Base-by-base conservation (phyloP, 2,888 invertebrate species). In the Calameuta pallipes region DNA sequence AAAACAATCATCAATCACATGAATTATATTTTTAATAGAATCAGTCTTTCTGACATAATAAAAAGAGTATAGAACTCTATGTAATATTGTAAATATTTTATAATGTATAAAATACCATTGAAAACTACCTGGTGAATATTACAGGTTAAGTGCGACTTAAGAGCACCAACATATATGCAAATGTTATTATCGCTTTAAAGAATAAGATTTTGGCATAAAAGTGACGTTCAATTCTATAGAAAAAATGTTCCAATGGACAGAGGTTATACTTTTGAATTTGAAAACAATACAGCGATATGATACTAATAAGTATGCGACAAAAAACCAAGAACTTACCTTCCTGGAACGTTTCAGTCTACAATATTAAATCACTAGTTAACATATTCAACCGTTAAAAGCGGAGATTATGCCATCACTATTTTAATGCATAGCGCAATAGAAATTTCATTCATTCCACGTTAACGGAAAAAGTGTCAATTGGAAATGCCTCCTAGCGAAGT, bases 391-490 rank as follows among this genome's bases (percentile, higher is more conserved):
- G 31, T 75, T n/a, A 68, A 75, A 37, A 30, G 68, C 33, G 30
- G 33, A n/a, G 37, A 75, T 75, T 75, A 75, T 37, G 68, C 75
- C 75, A 75, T 75, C 75, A 75, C 75, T 75, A 75, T 75, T 75
- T 75, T 74, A 74, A 74, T 30, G 37, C 71, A 33, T 71, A 71
- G 70, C 76, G 77, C 81, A 34, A 78, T 73, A 77, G 73, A 80
- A 80, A 80, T 73, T 76, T 80, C 73, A 56, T 71, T 80, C 73
- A 13, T 74, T 80, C 74, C 23, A 78, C 70, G 76, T 78, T 78
- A 81, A 78, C 81, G 83, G 81, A 84, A 80, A 77, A 84, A 80
- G 80, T 84, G 85, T 82, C 84, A 85, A 85, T 76, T 81, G 75
- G 74, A 76, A 56, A 23, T 56, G 23, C 56, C 56, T 23, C 6